Percentiles rank a stretch among this genome's conserved stretches.
Conservation (phyloP, 2,888 invertebrate species). For the Sinohyriopsis cumingii region DNA sequence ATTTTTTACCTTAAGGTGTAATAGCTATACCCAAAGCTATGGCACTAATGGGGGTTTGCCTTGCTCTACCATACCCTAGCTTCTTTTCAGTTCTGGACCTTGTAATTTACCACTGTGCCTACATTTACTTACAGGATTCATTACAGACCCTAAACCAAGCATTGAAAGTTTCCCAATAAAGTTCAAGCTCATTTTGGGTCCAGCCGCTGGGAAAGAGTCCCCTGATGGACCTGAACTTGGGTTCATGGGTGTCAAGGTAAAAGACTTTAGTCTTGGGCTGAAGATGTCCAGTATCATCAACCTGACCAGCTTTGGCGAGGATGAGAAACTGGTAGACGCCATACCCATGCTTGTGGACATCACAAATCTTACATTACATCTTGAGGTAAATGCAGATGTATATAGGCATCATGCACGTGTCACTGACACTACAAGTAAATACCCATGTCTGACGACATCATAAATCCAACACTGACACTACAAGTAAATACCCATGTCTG, state of each 20-base stretch:
- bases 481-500: too few species aligned
- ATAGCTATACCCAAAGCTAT: not conserved
- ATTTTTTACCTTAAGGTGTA: not conserved
- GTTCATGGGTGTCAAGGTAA: slow-evolving; percentile 40
- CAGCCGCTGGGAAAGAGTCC: slow-evolving; percentile 27
- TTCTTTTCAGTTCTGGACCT: too few species aligned
- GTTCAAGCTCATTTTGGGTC: slow-evolving; percentile 39
- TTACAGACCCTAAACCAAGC: slow-evolving; percentile 14
- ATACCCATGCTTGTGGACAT: slow-evolving; percentile 79
- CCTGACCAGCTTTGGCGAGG: slow-evolving; percentile 87
- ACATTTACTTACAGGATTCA: slow-evolving; percentile 21
- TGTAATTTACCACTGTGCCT: too few species aligned
- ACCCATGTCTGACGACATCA: not conserved
- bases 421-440: not conserved
- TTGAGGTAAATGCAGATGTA: slow-evolving; percentile 43
- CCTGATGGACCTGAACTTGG: slow-evolving; percentile 42
- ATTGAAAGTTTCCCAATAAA: slow-evolving; percentile 38
- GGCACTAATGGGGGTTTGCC: too few species aligned
- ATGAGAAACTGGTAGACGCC: slow-evolving; percentile 86
- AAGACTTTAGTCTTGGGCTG: slow-evolving; percentile 55
- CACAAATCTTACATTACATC: slow-evolving; percentile 43
- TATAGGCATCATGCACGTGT: not conserved
- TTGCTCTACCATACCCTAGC: too few species aligned
- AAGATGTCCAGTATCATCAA: slow-evolving; percentile 83
- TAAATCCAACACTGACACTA: too few species aligned